A percentile compares a stretch with the other conserved stretches of the same genome.
Evolutionary conservation across 2,113 vertebrate species (phyloP).

Genomic region (Setophaga petechia): DNA sequence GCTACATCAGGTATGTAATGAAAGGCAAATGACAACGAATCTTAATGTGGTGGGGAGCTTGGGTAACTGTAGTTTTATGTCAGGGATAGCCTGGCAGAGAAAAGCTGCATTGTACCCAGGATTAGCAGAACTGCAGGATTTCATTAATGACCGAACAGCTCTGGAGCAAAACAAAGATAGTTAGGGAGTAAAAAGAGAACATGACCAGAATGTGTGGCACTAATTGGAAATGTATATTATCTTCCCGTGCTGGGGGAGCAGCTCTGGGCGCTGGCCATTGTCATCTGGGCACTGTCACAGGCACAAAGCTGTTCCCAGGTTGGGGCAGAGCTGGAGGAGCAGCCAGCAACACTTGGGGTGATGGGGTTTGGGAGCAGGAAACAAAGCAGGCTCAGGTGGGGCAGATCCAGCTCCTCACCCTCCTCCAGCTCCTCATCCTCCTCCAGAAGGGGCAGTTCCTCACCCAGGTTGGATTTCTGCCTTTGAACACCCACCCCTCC

Average conservation of each 20-base stretch:
- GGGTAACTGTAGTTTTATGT: slow-evolving; percentile 80
- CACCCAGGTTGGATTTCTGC: not conserved
- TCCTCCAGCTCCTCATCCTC: not conserved
- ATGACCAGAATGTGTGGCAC: slow-evolving; percentile 74
- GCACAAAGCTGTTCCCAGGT: slow-evolving; percentile 2
- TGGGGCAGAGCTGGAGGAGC: not conserved
- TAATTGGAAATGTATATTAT: slow-evolving; percentile 84
- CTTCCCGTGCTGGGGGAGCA: slow-evolving; percentile 49
- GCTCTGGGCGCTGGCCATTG: slow-evolving; percentile 12
- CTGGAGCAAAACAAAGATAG: slow-evolving; percentile 81
- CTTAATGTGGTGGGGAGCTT: slow-evolving; percentile 66
- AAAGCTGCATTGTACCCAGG: slow-evolving; percentile 80
- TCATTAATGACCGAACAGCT: slow-evolving; percentile 77
- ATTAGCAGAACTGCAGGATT: slow-evolving; percentile 81
- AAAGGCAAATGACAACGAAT: slow-evolving; percentile 73
- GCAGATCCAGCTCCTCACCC: not conserved
- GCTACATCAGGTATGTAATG: slow-evolving; percentile 78
- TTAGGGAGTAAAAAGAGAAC: slow-evolving; percentile 78
- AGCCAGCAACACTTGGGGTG: slow-evolving; percentile 13
- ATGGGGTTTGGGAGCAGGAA: not conserved
- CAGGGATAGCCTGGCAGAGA: slow-evolving; percentile 62
- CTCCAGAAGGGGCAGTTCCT: not conserved
- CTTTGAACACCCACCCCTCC: not conserved
- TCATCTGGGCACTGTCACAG: slow-evolving; percentile 22
- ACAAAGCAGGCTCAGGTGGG: not conserved